These are phyloP conservation scores for Lampris megalopsis DNA, from an alignment of 2,113 vertebrate species.

Conservation along the genomic window DNA sequence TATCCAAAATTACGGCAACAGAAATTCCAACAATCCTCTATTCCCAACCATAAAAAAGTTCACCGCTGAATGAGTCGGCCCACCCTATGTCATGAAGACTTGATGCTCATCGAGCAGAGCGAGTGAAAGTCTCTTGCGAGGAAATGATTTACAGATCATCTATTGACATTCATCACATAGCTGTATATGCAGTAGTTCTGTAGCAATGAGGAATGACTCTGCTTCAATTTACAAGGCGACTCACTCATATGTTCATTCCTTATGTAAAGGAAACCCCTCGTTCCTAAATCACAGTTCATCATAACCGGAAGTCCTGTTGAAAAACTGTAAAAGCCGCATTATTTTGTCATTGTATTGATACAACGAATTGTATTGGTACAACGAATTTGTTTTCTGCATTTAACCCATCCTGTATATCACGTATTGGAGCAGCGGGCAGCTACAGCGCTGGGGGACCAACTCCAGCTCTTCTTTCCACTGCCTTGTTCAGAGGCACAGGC, in stretches of 20 bases:
- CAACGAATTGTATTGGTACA: too few relatives aligned
- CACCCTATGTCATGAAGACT: conserved; percentile 32
- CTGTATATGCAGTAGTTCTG: neutral
- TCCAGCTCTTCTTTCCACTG: too few relatives aligned
- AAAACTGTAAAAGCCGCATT: too few relatives aligned
- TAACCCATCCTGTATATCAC: too few relatives aligned
- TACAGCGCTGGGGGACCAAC: too few relatives aligned
- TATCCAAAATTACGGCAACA: conserved; percentile 62
- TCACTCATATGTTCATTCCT: conserved; percentile 20
- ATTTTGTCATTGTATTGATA: too few relatives aligned
- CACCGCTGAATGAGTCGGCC: conserved; percentile 49
- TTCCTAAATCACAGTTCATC: conserved; percentile 9
- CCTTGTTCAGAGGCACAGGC: too few relatives aligned
- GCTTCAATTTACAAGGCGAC: conserved; percentile 20
- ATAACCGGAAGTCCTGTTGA: too few relatives aligned
- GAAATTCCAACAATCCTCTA: conserved; percentile 57
- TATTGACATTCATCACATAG: neutral
- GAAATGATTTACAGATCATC: neutral
- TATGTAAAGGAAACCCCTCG: conserved; percentile 30
- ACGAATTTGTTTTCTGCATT: too few relatives aligned
- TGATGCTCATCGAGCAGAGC: neutral
- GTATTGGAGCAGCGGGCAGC: too few relatives aligned
- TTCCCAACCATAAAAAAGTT: conserved; percentile 64
- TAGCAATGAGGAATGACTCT: neutral
- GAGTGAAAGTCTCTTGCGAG: neutral